phyloP scores from a whole-genome alignment of 2,113 vertebrate genomes.

The Otis tarda region DNA sequence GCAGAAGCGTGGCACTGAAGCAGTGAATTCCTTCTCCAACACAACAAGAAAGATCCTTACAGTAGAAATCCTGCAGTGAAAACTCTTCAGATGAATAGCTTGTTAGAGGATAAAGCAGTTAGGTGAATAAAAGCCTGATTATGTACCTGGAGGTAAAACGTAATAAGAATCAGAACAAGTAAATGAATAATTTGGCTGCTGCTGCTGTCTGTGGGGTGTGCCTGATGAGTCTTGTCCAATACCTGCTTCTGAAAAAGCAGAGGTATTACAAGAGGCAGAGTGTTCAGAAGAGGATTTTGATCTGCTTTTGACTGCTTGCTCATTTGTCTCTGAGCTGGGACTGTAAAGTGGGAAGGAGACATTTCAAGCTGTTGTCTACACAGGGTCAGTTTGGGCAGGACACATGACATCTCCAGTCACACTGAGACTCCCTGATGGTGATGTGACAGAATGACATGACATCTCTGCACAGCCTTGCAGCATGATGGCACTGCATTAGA shows the following conservation, averaged over 20 bases:
- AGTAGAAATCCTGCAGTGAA: conserved; percentile 50
- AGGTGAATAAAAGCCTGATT: conserved; percentile 75
- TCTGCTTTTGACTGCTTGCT: neutral
- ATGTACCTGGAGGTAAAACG: conserved; percentile 53
- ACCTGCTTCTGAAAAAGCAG: conserved; percentile 9
- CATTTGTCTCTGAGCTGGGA: neutral
- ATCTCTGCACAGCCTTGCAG: neutral
- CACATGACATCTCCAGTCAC: neutral
- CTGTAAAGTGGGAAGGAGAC: neutral
- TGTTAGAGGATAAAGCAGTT: conserved; percentile 71
- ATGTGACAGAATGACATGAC: neutral
- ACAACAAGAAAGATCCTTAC: conserved; percentile 13
- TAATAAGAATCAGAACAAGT: conserved; percentile 54
- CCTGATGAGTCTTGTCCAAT: conserved; percentile 22
- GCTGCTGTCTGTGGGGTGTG: conserved; percentile 4
- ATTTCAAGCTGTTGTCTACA: neutral
- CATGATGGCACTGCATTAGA: neutral
- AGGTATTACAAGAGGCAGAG: neutral
- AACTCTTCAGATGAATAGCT: conserved; percentile 69
- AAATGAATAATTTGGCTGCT: conserved; percentile 61
- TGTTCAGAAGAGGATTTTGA: neutral
- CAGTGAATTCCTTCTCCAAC: neutral
- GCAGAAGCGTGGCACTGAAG: conserved; percentile 21
- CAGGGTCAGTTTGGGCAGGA: neutral
- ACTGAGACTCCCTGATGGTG: neutral